Evolutionary conservation across 2,113 vertebrate genomes (phyloP), one percentile per base, ranked within the genome.

Genomic region (Sceloporus tristichus): DNA sequence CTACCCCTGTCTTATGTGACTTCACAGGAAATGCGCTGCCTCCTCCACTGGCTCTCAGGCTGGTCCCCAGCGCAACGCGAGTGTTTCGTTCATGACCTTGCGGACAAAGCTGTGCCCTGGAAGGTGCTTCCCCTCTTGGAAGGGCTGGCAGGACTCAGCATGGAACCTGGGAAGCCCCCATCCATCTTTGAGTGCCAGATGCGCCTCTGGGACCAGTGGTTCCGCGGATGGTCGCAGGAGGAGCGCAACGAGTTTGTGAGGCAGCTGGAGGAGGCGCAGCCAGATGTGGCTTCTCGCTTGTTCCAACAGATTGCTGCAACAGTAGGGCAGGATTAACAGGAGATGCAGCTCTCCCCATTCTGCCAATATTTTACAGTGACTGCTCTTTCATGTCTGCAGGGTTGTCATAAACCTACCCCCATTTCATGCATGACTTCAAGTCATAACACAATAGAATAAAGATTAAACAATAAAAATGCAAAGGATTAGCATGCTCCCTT

Each of bases 151-250:
- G 96, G 97, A 40, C 97, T 98, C 71, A 94, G 90, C 75, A 87
- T 92, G 23, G 27, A 82, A 42, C 80, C 89, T 10, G 97, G 97
- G 93, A 96, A 95, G 48, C 97, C 98, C 8, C 98, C 97, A 70
- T 98, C 97, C 92, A 98, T 98, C 91, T 98, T 98, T 92, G 97
- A 98, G 84, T 98, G 98, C 93, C 98, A 99, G 93, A 95, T 98
- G 40, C 97, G 97, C 48, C 96, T 98, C 88, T 99, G 98, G 98
- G 97, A 96, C 88, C 98, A 98, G 95, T 98, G 98, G 98, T 99
- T 98, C 91, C 97, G 97, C 91, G 96, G 97, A 42, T 99, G 98
- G 98, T 95, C 96, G 76, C 98, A 98, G 81, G 95, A 97, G 77
- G 98, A 98, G 84, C 96, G 98, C 85, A 98, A 98, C 92, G 94